phyloP scores from a whole-genome alignment of 2,797 vertebrate species.

The Sebastes nivosus region DNA sequence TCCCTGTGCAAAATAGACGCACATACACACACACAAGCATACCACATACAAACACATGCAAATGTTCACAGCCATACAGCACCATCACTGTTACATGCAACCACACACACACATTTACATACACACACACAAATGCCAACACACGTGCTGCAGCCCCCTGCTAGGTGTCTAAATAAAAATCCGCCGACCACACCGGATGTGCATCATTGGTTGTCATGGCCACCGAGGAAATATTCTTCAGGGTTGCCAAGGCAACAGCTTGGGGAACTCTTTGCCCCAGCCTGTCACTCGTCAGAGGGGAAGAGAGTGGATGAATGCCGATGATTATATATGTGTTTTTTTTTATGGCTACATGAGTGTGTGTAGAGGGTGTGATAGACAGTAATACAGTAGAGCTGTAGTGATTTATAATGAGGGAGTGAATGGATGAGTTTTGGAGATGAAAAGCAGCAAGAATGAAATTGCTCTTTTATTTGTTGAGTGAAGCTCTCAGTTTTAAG shows the following conservation, averaged over 20 bases:
- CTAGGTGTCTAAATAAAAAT: slow-evolving; percentile 79
- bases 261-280: slow-evolving; percentile 78
- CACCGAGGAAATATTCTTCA: slow-evolving; percentile 80
- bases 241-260: slow-evolving; percentile 85
- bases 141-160: slow-evolving; percentile 47
- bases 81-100: background rate
- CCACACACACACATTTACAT: slow-evolving; percentile 18
- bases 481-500: background rate
- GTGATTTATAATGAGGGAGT: slow-evolving; percentile 13
- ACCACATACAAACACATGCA: background rate
- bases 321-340: slow-evolving; percentile 40
- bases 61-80: background rate
- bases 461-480: background rate
- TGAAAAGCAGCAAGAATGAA: background rate
- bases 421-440: slow-evolving; percentile 2
- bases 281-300: slow-evolving; percentile 60
- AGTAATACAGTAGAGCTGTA: slow-evolving; percentile 13
- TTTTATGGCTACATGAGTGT: slow-evolving; percentile 6
- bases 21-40: background rate
- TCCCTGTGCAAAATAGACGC: background rate
- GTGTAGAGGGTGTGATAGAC: slow-evolving; percentile 8
- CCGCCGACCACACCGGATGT: slow-evolving; percentile 70
- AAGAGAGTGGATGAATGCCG: slow-evolving; percentile 36
- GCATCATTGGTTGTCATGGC: slow-evolving; percentile 85
- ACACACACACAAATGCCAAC: slow-evolving; percentile 48